Base-by-base conservation (phyloP, 2,797 vertebrate genomes). In the Sebastolobus alascanus region DNA sequence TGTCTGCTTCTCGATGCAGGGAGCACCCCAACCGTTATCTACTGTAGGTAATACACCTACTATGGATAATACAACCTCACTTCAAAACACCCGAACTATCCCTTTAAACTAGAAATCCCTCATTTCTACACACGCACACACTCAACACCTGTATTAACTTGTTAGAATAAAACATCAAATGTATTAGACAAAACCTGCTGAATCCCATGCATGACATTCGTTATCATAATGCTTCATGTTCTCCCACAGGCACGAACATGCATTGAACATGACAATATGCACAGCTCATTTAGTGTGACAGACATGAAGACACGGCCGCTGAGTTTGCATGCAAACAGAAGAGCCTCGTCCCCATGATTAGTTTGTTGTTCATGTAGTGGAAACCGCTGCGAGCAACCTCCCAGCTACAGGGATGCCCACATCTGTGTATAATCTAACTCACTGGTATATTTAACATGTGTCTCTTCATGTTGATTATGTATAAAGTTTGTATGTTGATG, bases 341-440 rank as follows among this genome's bases (percentile, higher is more conserved):
- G 58, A 58, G 50, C 83, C 65, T 52, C 37, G 11, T 27, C 43
- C 9, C 50, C 58, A 55, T 18, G 7, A 61, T 79, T 67, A 79
- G 37, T 22, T 20, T 60, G 35, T 18, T 83, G 55, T 58, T 83
- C 71, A 67, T 77, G 59, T 56, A 59, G 63, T 66, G 67, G 60
- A 81, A 82, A 87, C 40, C 1, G 46, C 81, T 77, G 35, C 4
- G 4, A 73, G 79, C 66, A n/a, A 5, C 67, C 64, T 68, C 29
- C 33, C 37, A 81, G 78, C 72, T 14, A 25, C 2, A 25, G 8
- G 16, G 40, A 64, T 12, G 40, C 31, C 52, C 65, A 59, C 58
- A 61, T 65, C 5, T 76, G 46, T 18, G n/a, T 18, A 6, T 43
- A 18, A 65, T 63, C 55, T 7, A 12, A 54, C 31, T 73, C 29